Evolutionary conservation across 1,140 invertebrate genomes (phyloP).

Genomic region (Brachionus rubens): DNA sequence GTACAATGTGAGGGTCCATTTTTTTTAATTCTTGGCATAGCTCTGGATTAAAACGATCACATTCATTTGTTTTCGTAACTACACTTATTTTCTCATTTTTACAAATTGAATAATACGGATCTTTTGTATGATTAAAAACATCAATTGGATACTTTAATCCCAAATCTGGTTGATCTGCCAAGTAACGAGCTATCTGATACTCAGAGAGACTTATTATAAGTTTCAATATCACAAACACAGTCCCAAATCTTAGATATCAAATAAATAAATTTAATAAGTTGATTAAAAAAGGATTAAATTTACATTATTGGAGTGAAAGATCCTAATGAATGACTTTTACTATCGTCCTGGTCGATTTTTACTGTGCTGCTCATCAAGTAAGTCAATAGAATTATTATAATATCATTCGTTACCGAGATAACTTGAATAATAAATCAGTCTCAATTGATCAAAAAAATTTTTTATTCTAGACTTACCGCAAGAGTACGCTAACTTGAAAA

Average conservation of each 20-base stretch:
- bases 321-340: no score
- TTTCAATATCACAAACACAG: not conserved
- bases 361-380: no score
- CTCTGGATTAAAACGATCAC: no score
- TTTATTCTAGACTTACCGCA: not conserved
- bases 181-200: not conserved
- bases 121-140: slow-evolving; percentile 21
- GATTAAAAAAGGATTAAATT: not conserved
- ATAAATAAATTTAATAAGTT: not conserved
- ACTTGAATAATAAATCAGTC: no score
- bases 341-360: no score
- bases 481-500: slow-evolving; percentile 20
- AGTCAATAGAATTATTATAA: no score
- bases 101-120: not conserved
- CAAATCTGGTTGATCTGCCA: slow-evolving; percentile 2
- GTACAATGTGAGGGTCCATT: not conserved
- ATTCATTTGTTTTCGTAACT: not conserved
- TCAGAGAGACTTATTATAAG: not conserved
- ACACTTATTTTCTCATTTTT: not conserved
- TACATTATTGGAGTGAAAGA: not conserved
- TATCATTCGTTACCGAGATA: no score
- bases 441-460: no score
- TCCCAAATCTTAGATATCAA: not conserved
- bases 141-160: not conserved
- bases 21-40: not conserved